Base-by-base conservation (phyloP, 2,888 invertebrate genomes). In the Dascillus cervinus region DNA sequence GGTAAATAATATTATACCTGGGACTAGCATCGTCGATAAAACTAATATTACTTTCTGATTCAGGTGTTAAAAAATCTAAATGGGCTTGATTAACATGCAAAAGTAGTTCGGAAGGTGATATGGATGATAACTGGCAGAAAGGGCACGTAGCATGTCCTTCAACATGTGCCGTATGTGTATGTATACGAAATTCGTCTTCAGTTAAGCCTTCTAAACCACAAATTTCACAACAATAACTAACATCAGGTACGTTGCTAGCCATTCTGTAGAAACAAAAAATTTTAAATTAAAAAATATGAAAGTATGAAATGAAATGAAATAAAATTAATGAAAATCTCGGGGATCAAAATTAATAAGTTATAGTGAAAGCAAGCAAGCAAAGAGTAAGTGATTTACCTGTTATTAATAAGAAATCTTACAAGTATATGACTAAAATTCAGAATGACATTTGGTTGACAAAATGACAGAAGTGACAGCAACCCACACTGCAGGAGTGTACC, bases 51-150 rank as follows among this genome's bases (percentile, higher is more conserved):
- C 55, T 52, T 55, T 85, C 84, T 39, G 79, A 73, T 56, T 85
- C 84, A 1, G 86, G 86, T 23, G 85, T 86, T 27, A 86, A 64
- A 56, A 82, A 85, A 57, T 87, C 85, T 43, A 87, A 70, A 64
- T 89, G 89, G n/a, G 81, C 84, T 46, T 79, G 77, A 60, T 87
- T 86, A 1, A 88, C 87, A 56, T 88, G 89, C 2, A 80, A 67
- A 41, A 83, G 67, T 50, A 89, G 75, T 52, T 86, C 84, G 3
- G 79, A 76, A 11, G 82, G 78, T 6, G 81, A 78, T 23, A 81
- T 77, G 39, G 77, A 75, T 9, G 77, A 75, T 42, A 84, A 73
- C 57, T 84, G 83, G 60, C 89, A 88, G 57, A 88, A 85, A 1
- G 88, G 88, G 54, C 88, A 88, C 27, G 80, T 79, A 5, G 80